Conservation (phyloP, 2,888 invertebrate genomes). For the Eupithecia subumbrata region DNA sequence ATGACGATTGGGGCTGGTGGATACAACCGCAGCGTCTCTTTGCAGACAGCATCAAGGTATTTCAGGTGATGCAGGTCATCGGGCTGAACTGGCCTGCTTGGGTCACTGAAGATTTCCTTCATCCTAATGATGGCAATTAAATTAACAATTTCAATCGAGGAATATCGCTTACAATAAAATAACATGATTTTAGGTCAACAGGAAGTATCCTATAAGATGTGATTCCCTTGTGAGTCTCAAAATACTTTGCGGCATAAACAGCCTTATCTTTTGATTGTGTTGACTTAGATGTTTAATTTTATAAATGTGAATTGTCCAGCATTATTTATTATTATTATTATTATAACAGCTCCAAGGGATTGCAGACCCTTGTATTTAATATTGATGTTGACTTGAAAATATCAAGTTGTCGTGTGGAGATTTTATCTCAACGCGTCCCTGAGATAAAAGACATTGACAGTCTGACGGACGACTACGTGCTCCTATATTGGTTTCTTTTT, state of each 20-base stretch:
- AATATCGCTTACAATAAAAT: not conserved
- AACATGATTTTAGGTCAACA: not conserved
- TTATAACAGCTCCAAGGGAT: not conserved
- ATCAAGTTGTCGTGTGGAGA: too few relatives aligned
- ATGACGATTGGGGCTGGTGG: constrained; percentile 51
- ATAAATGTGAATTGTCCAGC: too few relatives aligned
- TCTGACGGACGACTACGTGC: not conserved
- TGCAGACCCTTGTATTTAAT: not conserved
- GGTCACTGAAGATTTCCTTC: constrained; percentile 44
- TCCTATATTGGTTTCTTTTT: not conserved
- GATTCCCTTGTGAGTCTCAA: not conserved
- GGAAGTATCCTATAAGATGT: not conserved
- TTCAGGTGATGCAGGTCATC: constrained; percentile 48
- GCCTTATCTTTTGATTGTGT: not conserved
- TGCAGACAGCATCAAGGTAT: constrained; percentile 53
- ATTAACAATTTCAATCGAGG: not conserved
- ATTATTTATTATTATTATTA: too few relatives aligned
- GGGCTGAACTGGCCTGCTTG: constrained; percentile 37
- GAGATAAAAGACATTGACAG: not conserved
- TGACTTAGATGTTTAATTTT: not conserved
- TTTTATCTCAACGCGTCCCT: too few relatives aligned
- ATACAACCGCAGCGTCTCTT: constrained; percentile 51
- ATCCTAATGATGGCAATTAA: constrained; percentile 36
- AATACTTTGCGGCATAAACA: not conserved
- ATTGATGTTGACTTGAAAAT: too few relatives aligned